Evolutionary conservation across 2,113 vertebrate genomes (phyloP).

Genomic region (Thamnaconus septentrionalis): DNA sequence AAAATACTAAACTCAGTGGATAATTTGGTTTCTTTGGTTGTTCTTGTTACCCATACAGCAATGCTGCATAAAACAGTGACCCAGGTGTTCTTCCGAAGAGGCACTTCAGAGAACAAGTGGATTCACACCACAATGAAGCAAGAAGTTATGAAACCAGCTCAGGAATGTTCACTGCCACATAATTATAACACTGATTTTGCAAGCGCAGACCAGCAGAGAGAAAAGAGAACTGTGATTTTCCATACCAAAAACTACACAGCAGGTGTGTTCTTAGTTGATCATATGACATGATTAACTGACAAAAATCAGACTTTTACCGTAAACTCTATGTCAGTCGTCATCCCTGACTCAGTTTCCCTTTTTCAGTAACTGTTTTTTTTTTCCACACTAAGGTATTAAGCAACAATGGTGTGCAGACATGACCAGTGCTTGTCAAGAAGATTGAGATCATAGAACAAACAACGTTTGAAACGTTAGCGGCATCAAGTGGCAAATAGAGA

Average conservation of each 20-base stretch:
- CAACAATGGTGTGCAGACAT: neutral
- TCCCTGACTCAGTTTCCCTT: too few relatives aligned
- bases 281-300: neutral
- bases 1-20: too few relatives aligned
- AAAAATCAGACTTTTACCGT: neutral
- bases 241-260: neutral
- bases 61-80: neutral
- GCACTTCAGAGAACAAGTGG: neutral
- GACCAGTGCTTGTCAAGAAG: neutral
- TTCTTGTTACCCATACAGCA: neutral
- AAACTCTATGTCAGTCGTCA: neutral
- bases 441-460: neutral
- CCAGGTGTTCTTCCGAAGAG: neutral
- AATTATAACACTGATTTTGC: neutral
- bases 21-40: neutral
- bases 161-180: neutral
- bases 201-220: neutral
- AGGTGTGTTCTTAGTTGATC: neutral
- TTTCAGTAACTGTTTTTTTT: too few relatives aligned
- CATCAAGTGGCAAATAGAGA: neutral
- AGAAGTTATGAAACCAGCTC: neutral
- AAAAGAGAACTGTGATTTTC: neutral
- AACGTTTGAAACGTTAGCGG: conserved; percentile 1
- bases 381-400: neutral
- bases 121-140: neutral